A percentile compares a stretch with the other conserved stretches of the same genome.
Evolutionary conservation across 2,888 invertebrate genomes (phyloP).

Genomic region (Macropis europaea): DNA sequence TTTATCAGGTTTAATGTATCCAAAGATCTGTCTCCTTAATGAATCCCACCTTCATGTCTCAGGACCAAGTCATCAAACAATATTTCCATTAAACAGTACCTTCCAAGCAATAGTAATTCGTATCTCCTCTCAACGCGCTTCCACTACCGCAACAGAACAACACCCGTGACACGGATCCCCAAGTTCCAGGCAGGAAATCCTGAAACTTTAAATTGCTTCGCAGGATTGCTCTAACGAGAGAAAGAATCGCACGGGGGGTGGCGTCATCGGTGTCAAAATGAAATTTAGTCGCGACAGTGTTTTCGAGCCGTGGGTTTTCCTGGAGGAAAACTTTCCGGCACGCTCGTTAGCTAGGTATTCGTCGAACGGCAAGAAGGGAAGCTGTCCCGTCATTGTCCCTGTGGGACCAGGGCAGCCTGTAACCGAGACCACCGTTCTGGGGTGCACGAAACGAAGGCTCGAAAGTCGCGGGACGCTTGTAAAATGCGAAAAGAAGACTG

Average conservation of each 20-base stretch:
- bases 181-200: background rate
- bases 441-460: slow-evolving; percentile 6
- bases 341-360: slow-evolving; percentile 12
- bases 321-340: slow-evolving; percentile 2
- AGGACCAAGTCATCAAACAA: too few species aligned
- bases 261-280: slow-evolving; percentile 38
- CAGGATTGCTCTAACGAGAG: slow-evolving; percentile 4
- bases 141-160: too few species aligned
- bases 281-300: slow-evolving; percentile 14
- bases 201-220: slow-evolving; percentile 31
- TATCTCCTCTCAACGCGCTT: too few species aligned
- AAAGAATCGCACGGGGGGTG: slow-evolving; percentile 14
- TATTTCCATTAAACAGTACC: too few species aligned
- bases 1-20: too few species aligned
- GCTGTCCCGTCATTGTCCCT: slow-evolving; percentile 74
- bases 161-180: background rate
- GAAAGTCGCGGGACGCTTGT: slow-evolving; percentile 48
- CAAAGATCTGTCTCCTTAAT: too few species aligned
- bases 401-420: slow-evolving; percentile 64
- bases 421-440: slow-evolving; percentile 24
- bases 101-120: too few species aligned
- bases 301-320: background rate
- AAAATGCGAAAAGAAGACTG: slow-evolving; percentile 61
- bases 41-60: too few species aligned
- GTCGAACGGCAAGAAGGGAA: slow-evolving; percentile 62